Percentiles rank a stretch among this genome's conserved stretches.
phyloP scores from a whole-genome alignment of 2,888 invertebrate genomes.

The Dasysyrphus tricinctus region DNA sequence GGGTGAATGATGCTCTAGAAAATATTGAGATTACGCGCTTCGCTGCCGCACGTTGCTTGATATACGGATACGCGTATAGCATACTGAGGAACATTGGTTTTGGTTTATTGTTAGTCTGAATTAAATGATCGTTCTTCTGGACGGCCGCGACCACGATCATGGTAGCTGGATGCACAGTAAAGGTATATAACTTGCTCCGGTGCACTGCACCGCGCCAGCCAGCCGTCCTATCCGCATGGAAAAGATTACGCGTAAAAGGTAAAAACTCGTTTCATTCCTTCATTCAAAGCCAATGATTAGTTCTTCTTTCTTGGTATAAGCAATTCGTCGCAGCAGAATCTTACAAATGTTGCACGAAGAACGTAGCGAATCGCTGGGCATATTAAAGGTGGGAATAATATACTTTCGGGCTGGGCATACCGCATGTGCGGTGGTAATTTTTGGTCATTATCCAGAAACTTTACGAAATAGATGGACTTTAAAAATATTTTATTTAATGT shows the following conservation, averaged over 20 bases:
- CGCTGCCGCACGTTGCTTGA: conserved; percentile 44
- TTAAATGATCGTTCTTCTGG: conserved; percentile 71
- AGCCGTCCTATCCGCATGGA: not conserved
- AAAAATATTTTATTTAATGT: not conserved
- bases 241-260: conserved; percentile 51
- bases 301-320: conserved; percentile 63
- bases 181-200: conserved; percentile 14
- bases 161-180: conserved; percentile 29
- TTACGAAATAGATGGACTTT: conserved; percentile 28
- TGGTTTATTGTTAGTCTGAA: conserved; percentile 64
- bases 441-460: conserved; percentile 15
- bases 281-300: conserved; percentile 66
- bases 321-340: conserved; percentile 71
- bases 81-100: conserved; percentile 48
- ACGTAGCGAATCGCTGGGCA: conserved; percentile 65
- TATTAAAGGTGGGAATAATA: conserved; percentile 69
- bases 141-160: conserved; percentile 40
- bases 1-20: conserved; percentile 69
- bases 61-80: conserved; percentile 17
- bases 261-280: conserved; percentile 67
- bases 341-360: conserved; percentile 56
- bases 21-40: conserved; percentile 64
- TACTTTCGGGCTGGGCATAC: conserved; percentile 45
- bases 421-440: conserved; percentile 52
- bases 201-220: not conserved